Conservation (phyloP, 1,140 invertebrate species). For the Ips typographus region DNA sequence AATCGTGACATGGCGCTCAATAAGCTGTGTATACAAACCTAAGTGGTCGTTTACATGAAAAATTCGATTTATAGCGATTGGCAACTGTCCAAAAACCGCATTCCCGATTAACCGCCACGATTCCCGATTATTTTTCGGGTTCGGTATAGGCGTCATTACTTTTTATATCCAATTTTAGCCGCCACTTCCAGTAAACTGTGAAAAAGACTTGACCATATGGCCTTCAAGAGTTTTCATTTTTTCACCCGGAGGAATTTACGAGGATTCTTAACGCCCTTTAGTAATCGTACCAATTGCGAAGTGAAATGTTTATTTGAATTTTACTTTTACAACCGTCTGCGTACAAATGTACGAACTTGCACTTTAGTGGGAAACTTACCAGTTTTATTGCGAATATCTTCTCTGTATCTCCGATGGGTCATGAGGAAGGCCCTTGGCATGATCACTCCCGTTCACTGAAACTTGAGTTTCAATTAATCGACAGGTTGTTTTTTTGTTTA, state of each 20-base stretch:
- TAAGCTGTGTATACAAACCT: background rate
- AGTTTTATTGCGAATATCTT: conserved; percentile 39
- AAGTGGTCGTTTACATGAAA: conserved; percentile 12
- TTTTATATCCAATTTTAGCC: conserved; percentile 2
- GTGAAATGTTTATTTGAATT: conserved; percentile 18
- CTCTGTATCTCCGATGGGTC: conserved; percentile 56
- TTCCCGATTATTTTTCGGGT: background rate
- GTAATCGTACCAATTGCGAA: background rate
- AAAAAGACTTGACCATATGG: background rate
- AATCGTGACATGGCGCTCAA: no score
- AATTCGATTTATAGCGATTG: background rate
- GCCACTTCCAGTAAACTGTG: background rate
- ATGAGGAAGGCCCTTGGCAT: conserved; percentile 59
- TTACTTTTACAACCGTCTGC: conserved; percentile 1
- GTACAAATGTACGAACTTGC: conserved; percentile 1
- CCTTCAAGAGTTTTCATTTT: background rate
- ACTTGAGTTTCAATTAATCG: background rate
- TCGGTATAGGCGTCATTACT: background rate
- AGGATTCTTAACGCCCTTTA: no score
- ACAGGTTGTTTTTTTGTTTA: conserved; percentile 5
- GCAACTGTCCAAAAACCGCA: background rate
- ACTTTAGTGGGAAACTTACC: conserved; percentile 23
- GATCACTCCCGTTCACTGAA: background rate
- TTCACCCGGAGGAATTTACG: no score
- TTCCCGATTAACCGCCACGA: background rate